Conservation (phyloP, 2,888 invertebrate genomes). For the Drosophila pullipes region DNA sequence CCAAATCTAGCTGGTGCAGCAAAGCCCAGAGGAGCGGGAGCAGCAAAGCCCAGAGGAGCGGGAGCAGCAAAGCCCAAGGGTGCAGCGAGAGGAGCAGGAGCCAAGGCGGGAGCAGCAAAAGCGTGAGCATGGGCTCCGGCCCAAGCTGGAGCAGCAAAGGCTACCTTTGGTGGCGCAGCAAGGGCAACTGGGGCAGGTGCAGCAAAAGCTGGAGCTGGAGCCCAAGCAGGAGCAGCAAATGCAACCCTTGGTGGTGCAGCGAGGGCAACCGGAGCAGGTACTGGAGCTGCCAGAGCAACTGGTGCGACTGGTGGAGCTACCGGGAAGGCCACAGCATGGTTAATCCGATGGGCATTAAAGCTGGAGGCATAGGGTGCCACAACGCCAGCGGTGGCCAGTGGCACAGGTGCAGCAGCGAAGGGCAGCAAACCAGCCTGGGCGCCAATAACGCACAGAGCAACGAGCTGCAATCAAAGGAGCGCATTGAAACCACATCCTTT, state of each 20-base stretch:
- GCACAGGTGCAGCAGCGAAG: conserved; percentile 83
- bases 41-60: conserved; percentile 33
- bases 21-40: conserved; percentile 39
- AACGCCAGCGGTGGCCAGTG: conserved; percentile 81
- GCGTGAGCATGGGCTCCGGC: conserved; percentile 57
- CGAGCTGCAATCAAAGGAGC: conserved; percentile 64
- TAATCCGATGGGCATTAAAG: conserved; percentile 91
- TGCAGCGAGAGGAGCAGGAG: conserved; percentile 44
- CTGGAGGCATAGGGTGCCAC: conserved; percentile 91
- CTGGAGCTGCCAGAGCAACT: conserved; percentile 49
- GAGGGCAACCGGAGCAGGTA: conserved; percentile 54
- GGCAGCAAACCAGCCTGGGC: conserved; percentile 85
- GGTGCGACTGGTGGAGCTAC: conserved; percentile 73
- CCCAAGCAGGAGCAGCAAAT: conserved; percentile 53
- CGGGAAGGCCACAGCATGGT: conserved; percentile 91
- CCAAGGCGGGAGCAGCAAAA: conserved; percentile 64
- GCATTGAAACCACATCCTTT: not conserved
- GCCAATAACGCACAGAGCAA: conserved; percentile 80
- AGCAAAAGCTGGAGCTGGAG: conserved; percentile 56
- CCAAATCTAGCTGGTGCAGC: conserved; percentile 56
- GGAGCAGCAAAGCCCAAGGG: conserved; percentile 27
- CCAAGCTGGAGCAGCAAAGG: conserved; percentile 35
- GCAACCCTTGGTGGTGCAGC: conserved; percentile 63
- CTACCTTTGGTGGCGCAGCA: conserved; percentile 24
- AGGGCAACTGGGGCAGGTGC: conserved; percentile 37